Base-by-base conservation (phyloP, 2,113 vertebrate genomes). In the Neopipo cinnamomea region DNA sequence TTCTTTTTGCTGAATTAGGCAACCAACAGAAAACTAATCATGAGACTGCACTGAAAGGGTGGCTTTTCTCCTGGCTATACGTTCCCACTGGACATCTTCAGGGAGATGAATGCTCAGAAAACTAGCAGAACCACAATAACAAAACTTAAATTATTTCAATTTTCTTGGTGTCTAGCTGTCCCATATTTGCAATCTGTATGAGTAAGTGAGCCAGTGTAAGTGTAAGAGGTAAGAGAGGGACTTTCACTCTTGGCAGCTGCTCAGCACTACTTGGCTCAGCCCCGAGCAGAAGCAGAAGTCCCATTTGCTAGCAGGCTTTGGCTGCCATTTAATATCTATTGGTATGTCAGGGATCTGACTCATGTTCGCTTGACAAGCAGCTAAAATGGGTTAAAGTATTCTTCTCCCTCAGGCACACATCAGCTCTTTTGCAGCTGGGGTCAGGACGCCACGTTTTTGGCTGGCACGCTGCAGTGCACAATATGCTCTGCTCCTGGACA, bases 281-380 rank as follows among this genome's bases (percentile, higher is more conserved):
- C 52, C 24, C 74, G 79, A 84, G 18, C 68, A 91, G 55, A 93
- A 52, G 55, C 94, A 94, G 63, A 88, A 96, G 59, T 73, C 35
- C 23, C 65, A 41, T 79, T 50, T 80, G 81, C 86, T 66, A 65
- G 65, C 55, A 85, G 44, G 56, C 39, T 95, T 61, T 78, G 83
- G 35, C 52, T 81, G 89, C 74, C 86, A 93, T 95, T 75, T 95
- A 95, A 75, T 93, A 75, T 85, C 61, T 92, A 27, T 37, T 78
- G 65, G 80, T 91, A 86, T 92, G 83, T 71, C 84, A 93, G 52
- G 33, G 94, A 89, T 91, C 77, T 95, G 94, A 95, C 76, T 96
- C 73, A 67, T 52, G 73, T 89, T 95, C 47, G 3, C 76, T 82
- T 90, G 88, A 88, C 85, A 83, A 87, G 90, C 53, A 93, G 71